phyloP scores from a whole-genome alignment of 1,140 invertebrate species.

The Acromyrmex heyeri region DNA sequence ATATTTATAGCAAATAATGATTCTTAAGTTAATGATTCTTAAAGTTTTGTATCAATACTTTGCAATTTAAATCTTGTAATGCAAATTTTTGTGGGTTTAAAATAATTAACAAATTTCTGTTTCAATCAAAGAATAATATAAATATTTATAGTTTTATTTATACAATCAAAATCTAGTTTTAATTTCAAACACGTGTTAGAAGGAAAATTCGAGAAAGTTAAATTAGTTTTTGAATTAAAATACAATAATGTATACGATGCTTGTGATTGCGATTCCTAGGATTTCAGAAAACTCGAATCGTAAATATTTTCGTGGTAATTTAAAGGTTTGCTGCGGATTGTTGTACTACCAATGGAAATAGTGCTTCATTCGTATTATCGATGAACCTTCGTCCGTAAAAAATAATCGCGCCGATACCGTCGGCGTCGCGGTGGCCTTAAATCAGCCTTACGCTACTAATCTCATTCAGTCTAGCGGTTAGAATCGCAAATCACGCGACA shows the following conservation, averaged over 20 bases:
- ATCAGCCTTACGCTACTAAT: constrained; percentile 61
- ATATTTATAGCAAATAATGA: background rate
- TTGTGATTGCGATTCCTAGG: too few relatives aligned
- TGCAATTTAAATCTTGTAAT: background rate
- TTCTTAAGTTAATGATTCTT: background rate
- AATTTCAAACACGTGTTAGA: background rate
- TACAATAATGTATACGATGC: background rate
- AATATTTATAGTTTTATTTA: background rate
- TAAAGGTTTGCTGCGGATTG: background rate
- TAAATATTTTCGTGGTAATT: constrained; percentile 20
- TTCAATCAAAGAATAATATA: background rate
- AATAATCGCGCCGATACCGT: constrained; percentile 69
- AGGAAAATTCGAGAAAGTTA: background rate
- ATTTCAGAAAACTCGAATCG: background rate
- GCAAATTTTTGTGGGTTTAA: background rate
- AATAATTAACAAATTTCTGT: background rate
- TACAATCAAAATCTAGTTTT: background rate
- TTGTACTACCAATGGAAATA: constrained; percentile 10
- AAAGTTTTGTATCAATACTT: background rate
- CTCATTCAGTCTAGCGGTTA: constrained; percentile 58
- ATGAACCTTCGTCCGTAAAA: constrained; percentile 63
- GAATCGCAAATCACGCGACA: constrained; percentile 23
- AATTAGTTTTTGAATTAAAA: background rate
- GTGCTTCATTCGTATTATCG: constrained; percentile 61
- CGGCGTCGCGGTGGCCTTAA: constrained; percentile 47